These are phyloP conservation scores for Nannoperca australis DNA, from an alignment of 2,797 vertebrate species.

Conservation along the genomic window DNA sequence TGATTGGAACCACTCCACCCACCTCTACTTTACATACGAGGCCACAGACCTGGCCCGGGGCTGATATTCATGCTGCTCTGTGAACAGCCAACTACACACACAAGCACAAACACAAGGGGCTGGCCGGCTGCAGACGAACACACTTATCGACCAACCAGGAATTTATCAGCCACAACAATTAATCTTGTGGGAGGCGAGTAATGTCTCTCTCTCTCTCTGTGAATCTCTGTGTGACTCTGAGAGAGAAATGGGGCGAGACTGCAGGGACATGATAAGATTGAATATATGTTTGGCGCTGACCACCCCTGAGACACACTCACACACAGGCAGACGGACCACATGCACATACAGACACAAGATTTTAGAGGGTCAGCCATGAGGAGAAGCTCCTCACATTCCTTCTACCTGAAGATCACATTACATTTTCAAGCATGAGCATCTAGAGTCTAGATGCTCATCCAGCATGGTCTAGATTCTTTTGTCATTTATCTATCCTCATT, in stretches of 20 bases:
- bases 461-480: too few species aligned
- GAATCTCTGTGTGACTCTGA: conserved; percentile 34
- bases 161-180: conserved; percentile 74
- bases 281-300: conserved; percentile 21
- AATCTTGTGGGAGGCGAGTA: conserved; percentile 63
- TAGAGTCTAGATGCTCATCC: too few species aligned
- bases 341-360: conserved; percentile 19
- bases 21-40: conserved; percentile 17
- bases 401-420: conserved; percentile 54
- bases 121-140: conserved; percentile 56
- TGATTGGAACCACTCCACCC: neutral
- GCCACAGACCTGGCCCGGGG: conserved; percentile 16
- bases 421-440: conserved; percentile 24
- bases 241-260: conserved; percentile 51
- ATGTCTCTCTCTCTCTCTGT: neutral
- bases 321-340: conserved; percentile 1
- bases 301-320: conserved; percentile 10
- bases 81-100: conserved; percentile 26
- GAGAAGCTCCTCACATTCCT: conserved; percentile 52
- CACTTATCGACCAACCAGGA: conserved; percentile 65
- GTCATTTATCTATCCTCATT: neutral
- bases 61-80: conserved; percentile 42
- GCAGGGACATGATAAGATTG: conserved; percentile 26
- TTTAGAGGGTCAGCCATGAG: conserved; percentile 60
- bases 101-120: conserved; percentile 26